Base-by-base conservation (phyloP, 1,140 invertebrate genomes). In the Stegodyphus mimosarum region DNA sequence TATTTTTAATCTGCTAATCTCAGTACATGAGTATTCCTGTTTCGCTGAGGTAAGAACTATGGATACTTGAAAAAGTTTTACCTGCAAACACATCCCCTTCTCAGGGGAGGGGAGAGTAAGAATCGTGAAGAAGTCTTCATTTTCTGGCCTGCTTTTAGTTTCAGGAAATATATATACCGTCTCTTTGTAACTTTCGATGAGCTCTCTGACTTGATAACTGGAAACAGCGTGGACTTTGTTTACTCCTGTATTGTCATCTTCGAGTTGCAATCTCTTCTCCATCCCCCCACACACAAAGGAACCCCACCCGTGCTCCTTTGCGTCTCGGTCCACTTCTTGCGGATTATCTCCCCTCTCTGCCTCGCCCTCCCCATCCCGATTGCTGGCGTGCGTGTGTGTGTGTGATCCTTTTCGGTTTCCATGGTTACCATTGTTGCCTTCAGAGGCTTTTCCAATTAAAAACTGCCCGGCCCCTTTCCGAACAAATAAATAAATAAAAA, bases 381-480 rank as follows among this genome's bases (percentile, higher is more conserved):
- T 60, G 55, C 55, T 11, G 55, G 69, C 67, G 79, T 50, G n/a
- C 76, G 55, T 60, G 15, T 53, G 33, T 33, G 53, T 53, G 79
- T 55, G n/a, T 66, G 66, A 66, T 77, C 76, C 76, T 70, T 74
- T 11, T 18, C 15, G 33, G 70, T 83, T 51, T 55, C 53, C 71
- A 83, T 73, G 69, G 60, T n/a, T 48, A 83, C 52, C 70, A 83
- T 83, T 83, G 79, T 83, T 83, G 70, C 79, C 69, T 15, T 9
- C 51, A 52, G 60, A 60, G 50, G 70, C 70, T 83, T 83, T 74
- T 83, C 79, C 79, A 83, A 83, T 83, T 83, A 83, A 83, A 83
- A 83, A 83, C 79, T 83, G 18, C 33, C 79, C 71, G 15, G 15
- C 71, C 70, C 60, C 55, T 33, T 33, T 69, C 76, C 6, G 69